Base-by-base conservation (phyloP, 2,797 vertebrate genomes). In the Cirrhinus mrigala region DNA sequence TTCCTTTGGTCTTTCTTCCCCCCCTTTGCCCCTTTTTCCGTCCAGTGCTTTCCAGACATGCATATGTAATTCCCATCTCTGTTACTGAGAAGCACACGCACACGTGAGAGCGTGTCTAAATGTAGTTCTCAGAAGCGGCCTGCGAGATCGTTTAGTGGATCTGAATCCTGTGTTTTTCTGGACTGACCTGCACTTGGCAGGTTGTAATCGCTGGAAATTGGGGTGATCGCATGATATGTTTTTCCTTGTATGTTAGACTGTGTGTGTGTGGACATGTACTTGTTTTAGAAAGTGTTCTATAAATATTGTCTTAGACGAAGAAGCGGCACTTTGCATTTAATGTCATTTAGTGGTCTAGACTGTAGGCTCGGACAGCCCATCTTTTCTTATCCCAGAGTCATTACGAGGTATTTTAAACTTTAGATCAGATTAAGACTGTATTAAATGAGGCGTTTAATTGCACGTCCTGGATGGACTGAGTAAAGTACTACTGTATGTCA, bases 71-170 rank as follows among this genome's bases (percentile, higher is more conserved):
- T 84, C 68, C 69, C 74, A 84, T 89, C 58, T 73, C 40, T 60
- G 75, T 37, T 73, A 64, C 64, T 14, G 40, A 44, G 14, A 79
- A 81, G 56, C 44, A 58, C 37, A 56, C 16, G 20, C 48, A 82
- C n/a, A 54, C 18, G 24, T 75, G 82, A 73, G 83, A 81, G 66
- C 75, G 5, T 79, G 50, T 84, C 62, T 70, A 70, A 84, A 84
- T 54, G 20, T 2, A 62, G 44, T 50, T 86, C 81, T 68, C 58
- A 15, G 12, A 54, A 58, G 27, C 3, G 14, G 69, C 83, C 86
- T 90, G 86, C 24, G 52, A 73, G 70, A 90, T 87, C 79, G 44
- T 33, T 90, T 74, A 90, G 79, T 20, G 64, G 46, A 50, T 54
- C 75, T 69, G 7, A 78, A 4, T 40, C 5, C 18, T 62, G 58